phyloP scores from a whole-genome alignment of 2,113 vertebrate species.

The Gymnocephalus cernua region DNA sequence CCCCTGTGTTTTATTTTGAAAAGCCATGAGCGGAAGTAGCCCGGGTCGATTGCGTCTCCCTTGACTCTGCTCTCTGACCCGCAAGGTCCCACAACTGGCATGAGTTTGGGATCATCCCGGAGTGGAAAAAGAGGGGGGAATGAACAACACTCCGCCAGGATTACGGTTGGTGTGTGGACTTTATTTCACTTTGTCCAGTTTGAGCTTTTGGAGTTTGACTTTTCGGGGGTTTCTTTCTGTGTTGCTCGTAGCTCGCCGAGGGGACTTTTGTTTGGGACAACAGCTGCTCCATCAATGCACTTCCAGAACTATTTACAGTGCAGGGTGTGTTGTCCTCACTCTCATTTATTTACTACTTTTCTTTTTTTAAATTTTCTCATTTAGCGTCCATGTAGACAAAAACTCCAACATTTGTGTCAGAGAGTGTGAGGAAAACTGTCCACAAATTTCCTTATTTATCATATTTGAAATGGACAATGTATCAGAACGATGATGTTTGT shows the following conservation, averaged over 20 bases:
- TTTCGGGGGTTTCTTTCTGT: constrained; percentile 33
- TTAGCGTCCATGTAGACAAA: too few species aligned
- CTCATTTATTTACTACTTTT: not conserved
- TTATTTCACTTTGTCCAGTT: constrained; percentile 52
- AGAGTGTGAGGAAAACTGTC: too few species aligned
- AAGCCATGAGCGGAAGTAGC: not conserved
- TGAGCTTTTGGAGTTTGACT: constrained; percentile 12
- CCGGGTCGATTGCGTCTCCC: not conserved
- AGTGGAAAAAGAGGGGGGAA: constrained; percentile 74
- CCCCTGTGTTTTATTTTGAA: constrained; percentile 51
- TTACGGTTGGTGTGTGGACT: constrained; percentile 85
- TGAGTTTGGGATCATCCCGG: constrained; percentile 71
- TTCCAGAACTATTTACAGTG: constrained; percentile 70
- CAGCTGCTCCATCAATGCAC: constrained; percentile 48
- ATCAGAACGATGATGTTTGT: not conserved
- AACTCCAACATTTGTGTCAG: too few species aligned
- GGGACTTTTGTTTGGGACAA: constrained; percentile 39
- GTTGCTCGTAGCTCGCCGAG: not conserved
- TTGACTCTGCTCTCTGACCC: constrained; percentile 44
- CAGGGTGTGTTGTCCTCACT: constrained; percentile 64
- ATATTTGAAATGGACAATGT: not conserved
- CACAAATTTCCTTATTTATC: not conserved
- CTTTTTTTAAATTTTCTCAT: too few species aligned
- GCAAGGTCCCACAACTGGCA: constrained; percentile 54
- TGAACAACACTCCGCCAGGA: constrained; percentile 83